Conservation (phyloP, 2,797 vertebrate species). For the Psittacula derbiana region DNA sequence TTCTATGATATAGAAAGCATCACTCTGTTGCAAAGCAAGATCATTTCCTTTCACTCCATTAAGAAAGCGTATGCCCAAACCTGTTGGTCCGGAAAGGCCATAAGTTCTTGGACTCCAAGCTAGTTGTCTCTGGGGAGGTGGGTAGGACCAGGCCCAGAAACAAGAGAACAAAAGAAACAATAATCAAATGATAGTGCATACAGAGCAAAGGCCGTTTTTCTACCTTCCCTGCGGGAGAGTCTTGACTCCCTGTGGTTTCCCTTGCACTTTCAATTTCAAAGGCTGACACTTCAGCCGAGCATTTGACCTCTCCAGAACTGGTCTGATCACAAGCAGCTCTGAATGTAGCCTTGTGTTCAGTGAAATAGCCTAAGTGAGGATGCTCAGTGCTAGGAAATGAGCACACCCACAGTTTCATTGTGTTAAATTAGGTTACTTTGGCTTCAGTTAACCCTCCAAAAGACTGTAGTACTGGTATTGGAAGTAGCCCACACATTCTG, state of each 20-base stretch:
- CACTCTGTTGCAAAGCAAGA: neutral
- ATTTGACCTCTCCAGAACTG: neutral
- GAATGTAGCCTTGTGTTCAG: neutral
- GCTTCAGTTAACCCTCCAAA: neutral
- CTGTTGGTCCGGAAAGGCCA: neutral
- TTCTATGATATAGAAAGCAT: neutral
- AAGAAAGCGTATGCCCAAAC: neutral
- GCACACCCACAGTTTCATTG: neutral
- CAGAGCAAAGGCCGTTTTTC: neutral
- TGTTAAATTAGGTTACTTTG: neutral
- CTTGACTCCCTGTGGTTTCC: neutral
- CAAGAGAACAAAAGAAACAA: neutral
- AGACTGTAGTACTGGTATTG: neutral
- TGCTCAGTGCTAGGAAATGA: neutral
- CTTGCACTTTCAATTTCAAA: neutral
- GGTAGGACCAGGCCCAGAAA: neutral
- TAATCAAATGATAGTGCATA: neutral
- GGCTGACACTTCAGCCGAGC: neutral
- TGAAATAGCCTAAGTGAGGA: neutral
- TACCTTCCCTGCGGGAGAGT: neutral
- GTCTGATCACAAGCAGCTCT: neutral
- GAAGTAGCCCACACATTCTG: neutral
- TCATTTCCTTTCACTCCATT: neutral
- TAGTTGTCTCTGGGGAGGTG: neutral
- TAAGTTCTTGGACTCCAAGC: neutral